Conservation (phyloP, 1,140 invertebrate genomes). For the Zaprionus lachaisei region DNA sequence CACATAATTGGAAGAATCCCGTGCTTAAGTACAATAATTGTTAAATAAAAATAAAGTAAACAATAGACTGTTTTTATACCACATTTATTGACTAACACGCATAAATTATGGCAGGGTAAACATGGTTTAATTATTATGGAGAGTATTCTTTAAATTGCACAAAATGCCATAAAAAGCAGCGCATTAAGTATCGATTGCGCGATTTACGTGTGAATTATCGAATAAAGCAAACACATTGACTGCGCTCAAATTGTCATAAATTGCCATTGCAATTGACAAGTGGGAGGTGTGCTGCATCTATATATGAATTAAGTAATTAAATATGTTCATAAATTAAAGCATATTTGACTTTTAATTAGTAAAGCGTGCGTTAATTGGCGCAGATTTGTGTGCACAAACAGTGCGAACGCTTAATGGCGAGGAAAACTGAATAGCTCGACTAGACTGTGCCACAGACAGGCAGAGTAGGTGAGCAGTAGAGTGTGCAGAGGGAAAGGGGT, state of each 20-base stretch:
- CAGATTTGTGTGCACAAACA: constrained; percentile 45
- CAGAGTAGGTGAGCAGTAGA: not conserved
- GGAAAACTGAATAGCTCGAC: constrained; percentile 5
- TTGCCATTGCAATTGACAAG: not conserved
- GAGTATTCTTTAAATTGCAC: not conserved
- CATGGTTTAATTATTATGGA: not conserved
- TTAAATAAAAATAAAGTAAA: not conserved
- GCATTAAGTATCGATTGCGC: constrained; percentile 10
- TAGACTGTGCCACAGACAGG: constrained; percentile 10
- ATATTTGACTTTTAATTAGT: constrained; percentile 62
- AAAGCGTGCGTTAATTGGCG: constrained; percentile 45
- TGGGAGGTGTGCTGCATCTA: not conserved
- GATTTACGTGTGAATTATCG: constrained; percentile 23
- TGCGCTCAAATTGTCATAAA: constrained; percentile 11
- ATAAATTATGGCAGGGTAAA: not conserved
- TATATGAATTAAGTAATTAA: constrained; percentile 60
- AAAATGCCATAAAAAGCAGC: not conserved
- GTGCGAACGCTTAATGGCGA: constrained; percentile 17
- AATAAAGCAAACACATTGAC: constrained; percentile 11
- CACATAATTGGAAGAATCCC: not conserved
- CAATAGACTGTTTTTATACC: not conserved
- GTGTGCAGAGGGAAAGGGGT: too few species aligned
- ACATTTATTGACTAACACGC: not conserved
- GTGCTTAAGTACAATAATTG: not conserved
- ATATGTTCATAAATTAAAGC: constrained; percentile 63